Base-by-base conservation (phyloP, 1,140 invertebrate species). In the Drosophila repletoides region DNA sequence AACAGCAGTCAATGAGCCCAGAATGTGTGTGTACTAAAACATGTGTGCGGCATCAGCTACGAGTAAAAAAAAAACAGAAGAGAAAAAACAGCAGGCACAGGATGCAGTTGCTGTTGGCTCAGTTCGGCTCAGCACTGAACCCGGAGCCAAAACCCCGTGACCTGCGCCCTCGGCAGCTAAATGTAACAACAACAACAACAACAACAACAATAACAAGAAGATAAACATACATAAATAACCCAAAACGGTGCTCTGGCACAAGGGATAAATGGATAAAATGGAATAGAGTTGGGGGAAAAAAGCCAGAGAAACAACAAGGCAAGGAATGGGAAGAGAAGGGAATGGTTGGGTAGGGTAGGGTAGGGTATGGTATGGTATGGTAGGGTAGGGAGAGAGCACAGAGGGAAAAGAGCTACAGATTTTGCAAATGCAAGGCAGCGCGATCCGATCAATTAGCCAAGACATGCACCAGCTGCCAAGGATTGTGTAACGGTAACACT, bases 41-140 rank as follows among this genome's bases (percentile, higher is more conserved):
- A 79, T 79, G 75, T 79, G 73, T 83, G 77, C 70, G 69, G 70
- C 69, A 73, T 63, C 72, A 72, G 64, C 59, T 41, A 79, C 48
- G 58, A 66, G 51, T 65, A 46, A 14, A 61, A 49, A n/a, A 53
- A 52, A 49, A 59, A 49, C 60, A 40, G 15, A 19, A 45, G 21
- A 22, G 9, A 12, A 24, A 21, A 28, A 29, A 21, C 74, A 79
- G 74, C 70, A 79, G 71, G 71, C 59, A 63, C 66, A 69, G 49
- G 59, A 69, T 56, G 66, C 58, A 53, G 59, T 55, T 53, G 65
- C 26, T n/a, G n/a, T n/a, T n/a, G n/a, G n/a, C n/a, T n/a, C n/a
- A n/a, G n/a, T n/a, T n/a, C 38, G 52, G 26, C 34, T 58, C 14
- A 26, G 22, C 34, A 5, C 17, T 21, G 28, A 21, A 14, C 22